Percentiles rank a stretch among this genome's conserved stretches.
Conservation (phyloP, 2,113 vertebrate genomes). For the Mus spicilegus region DNA sequence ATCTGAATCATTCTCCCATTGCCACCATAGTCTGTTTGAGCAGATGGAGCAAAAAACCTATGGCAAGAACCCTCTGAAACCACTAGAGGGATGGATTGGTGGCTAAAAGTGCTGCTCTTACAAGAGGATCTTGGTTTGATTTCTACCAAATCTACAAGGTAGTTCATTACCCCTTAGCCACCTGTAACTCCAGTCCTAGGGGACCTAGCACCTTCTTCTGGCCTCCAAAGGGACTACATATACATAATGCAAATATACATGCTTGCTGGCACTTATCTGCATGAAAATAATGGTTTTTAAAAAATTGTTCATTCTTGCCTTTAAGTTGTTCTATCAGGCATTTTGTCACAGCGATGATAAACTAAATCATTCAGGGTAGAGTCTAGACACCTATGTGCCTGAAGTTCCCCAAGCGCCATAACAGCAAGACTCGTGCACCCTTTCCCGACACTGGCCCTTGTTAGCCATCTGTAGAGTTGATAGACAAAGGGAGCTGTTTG, state of each 20-base stretch:
- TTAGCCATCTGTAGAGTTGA: neutral
- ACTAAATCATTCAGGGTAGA: neutral
- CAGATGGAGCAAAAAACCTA: neutral
- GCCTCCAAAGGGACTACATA: neutral
- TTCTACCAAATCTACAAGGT: neutral
- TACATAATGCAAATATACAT: neutral
- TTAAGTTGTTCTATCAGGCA: neutral
- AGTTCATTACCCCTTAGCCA: neutral
- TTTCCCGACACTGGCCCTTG: neutral
- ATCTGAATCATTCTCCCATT: neutral
- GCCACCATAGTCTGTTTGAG: neutral
- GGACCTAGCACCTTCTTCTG: neutral
- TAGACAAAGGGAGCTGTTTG: neutral
- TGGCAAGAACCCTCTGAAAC: neutral
- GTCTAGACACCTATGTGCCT: neutral
- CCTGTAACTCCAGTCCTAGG: neutral
- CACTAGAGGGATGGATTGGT: neutral
- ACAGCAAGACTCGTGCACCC: neutral
- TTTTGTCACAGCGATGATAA: neutral
- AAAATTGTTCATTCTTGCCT: neutral
- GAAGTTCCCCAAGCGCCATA: neutral
- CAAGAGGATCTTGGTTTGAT: neutral
- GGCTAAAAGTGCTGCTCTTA: neutral
- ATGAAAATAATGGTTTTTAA: neutral
- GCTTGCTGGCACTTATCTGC: neutral